Conservation (phyloP, 2,113 vertebrate species). For the Elachura formosa region DNA sequence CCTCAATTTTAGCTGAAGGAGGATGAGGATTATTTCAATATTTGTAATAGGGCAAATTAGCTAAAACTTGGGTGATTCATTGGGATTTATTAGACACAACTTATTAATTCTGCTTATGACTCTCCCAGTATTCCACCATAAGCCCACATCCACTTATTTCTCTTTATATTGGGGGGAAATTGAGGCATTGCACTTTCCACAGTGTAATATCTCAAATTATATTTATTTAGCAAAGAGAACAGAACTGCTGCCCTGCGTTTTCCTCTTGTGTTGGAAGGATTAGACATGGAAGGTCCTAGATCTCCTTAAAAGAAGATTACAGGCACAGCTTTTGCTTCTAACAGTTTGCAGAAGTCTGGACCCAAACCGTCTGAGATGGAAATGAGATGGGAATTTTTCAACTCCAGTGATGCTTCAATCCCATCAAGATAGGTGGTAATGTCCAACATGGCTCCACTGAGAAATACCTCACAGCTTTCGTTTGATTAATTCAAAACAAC, state of each 20-base stretch:
- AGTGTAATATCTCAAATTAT: not conserved
- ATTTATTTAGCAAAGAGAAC: not conserved
- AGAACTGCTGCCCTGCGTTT: not conserved
- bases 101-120: not conserved
- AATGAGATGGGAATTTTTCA: not conserved
- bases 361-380: not conserved
- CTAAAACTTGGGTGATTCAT: not conserved
- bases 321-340: not conserved
- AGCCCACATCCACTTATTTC: not conserved
- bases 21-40: not conserved
- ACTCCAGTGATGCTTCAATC: not conserved
- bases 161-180: not conserved
- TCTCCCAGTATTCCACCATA: not conserved
- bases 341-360: not conserved
- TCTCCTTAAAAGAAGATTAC: not conserved
- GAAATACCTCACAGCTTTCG: not conserved
- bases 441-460: not conserved
- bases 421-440: not conserved
- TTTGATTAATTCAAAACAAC: not conserved
- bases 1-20: not conserved
- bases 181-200: not conserved
- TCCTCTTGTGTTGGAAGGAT: not conserved
- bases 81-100: not conserved
- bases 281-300: not conserved
- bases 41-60: not conserved